These are phyloP conservation scores for Spodoptera frugiperda DNA, from an alignment of 1,140 invertebrate species.

Conservation along the genomic window DNA sequence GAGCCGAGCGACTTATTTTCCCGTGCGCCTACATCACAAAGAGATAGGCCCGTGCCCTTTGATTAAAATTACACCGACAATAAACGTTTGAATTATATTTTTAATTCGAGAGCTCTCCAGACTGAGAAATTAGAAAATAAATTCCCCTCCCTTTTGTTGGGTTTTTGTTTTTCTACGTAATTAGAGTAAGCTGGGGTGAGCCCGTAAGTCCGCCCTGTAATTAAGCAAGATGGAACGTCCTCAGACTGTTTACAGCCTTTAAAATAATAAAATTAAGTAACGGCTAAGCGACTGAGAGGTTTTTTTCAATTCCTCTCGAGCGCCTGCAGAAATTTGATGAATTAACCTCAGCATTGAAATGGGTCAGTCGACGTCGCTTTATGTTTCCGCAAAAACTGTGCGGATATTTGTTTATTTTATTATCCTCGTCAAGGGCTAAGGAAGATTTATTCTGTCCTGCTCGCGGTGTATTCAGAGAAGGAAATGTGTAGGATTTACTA, in stretches of 20 bases:
- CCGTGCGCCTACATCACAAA: conserved; percentile 34
- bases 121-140: conserved; percentile 81
- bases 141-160: conserved; percentile 71
- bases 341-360: conserved; percentile 47
- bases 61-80: conserved; percentile 69
- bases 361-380: conserved; percentile 31
- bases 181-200: conserved; percentile 73
- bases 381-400: conserved; percentile 39
- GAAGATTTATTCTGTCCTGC: conserved; percentile 36
- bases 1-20: conserved; percentile 14
- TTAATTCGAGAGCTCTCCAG: conserved; percentile 68
- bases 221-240: conserved; percentile 79
- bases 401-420: conserved; percentile 47
- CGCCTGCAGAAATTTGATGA: conserved; percentile 57
- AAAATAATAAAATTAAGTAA: conserved; percentile 81
- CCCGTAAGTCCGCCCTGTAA: conserved; percentile 70
- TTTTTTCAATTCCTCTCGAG: conserved; percentile 55
- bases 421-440: conserved; percentile 37
- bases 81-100: conserved; percentile 71
- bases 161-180: conserved; percentile 81
- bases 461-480: conserved; percentile 8
- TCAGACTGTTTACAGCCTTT: conserved; percentile 73
- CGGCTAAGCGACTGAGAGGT: conserved; percentile 59
- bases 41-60: conserved; percentile 50
- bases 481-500: conserved; percentile 34